Evolutionary conservation across 2,888 invertebrate genomes (phyloP).

Genomic region (Antheraea yamamai): DNA sequence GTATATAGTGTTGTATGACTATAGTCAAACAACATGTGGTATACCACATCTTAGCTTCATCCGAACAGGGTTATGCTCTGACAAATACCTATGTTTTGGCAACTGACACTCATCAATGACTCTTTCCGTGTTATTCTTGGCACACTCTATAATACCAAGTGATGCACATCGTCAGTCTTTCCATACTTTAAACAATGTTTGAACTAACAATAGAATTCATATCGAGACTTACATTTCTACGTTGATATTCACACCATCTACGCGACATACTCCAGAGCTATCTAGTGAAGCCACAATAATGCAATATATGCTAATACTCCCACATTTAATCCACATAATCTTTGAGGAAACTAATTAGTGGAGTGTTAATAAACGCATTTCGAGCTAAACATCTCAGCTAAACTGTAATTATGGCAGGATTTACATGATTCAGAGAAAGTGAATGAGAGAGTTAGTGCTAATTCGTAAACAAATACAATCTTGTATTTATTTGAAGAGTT

Average conservation of each 20-base stretch:
- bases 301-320: background rate
- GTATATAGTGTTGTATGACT: no score
- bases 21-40: no score
- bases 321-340: background rate
- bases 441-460: background rate
- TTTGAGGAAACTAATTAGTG: constrained; percentile 1
- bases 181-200: no score
- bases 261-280: background rate
- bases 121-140: no score
- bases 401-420: background rate
- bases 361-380: background rate
- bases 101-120: no score
- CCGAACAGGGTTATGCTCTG: no score
- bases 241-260: background rate
- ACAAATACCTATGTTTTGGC: no score
- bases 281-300: background rate
- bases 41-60: no score
- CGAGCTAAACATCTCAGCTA: background rate
- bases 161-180: no score
- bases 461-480: background rate
- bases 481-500: background rate
- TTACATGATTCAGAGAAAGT: background rate
- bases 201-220: no score
- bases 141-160: no score
- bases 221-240: background rate